phyloP scores from a whole-genome alignment of 2,888 invertebrate species.

The Gymnocheta viridis region DNA sequence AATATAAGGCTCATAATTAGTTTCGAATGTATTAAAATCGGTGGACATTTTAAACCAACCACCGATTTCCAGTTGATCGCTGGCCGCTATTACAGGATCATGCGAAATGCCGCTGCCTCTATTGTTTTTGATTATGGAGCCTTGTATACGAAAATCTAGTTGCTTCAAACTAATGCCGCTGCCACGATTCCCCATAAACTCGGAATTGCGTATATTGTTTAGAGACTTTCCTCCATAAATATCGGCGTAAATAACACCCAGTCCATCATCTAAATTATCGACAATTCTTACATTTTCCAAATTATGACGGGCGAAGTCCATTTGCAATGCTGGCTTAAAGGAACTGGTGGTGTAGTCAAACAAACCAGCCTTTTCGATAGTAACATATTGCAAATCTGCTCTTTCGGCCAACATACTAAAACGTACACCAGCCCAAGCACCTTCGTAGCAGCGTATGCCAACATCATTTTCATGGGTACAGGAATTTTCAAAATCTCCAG shows the following conservation, averaged over 20 bases:
- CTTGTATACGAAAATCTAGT: constrained; percentile 90
- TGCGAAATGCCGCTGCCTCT: constrained; percentile 94
- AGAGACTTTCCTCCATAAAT: constrained; percentile 92
- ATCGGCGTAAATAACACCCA: constrained; percentile 97
- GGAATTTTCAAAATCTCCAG: constrained; percentile 92
- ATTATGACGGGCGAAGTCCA: constrained; percentile 92
- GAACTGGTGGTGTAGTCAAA: constrained; percentile 94
- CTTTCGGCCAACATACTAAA: constrained; percentile 94
- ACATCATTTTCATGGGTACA: constrained; percentile 94
- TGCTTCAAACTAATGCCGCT: constrained; percentile 95
- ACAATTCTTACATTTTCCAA: constrained; percentile 90
- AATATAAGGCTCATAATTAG: constrained; percentile 88
- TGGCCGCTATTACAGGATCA: constrained; percentile 91
- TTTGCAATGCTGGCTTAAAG: constrained; percentile 94
- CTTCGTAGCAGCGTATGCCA: constrained; percentile 93
- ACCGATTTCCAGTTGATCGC: constrained; percentile 94
- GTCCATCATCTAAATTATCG: constrained; percentile 95
- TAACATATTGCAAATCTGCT: constrained; percentile 92
- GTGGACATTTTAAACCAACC: constrained; percentile 93
- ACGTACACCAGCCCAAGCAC: constrained; percentile 96
- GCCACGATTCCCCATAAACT: constrained; percentile 91
- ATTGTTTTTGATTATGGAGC: constrained; percentile 92
- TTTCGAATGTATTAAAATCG: constrained; percentile 86
- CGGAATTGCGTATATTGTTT: constrained; percentile 91
- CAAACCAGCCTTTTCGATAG: constrained; percentile 95